A percentile compares a stretch with the other conserved stretches of the same genome.
Evolutionary conservation across 2,113 vertebrate genomes (phyloP).

Genomic region (Dolichotis patagonum): DNA sequence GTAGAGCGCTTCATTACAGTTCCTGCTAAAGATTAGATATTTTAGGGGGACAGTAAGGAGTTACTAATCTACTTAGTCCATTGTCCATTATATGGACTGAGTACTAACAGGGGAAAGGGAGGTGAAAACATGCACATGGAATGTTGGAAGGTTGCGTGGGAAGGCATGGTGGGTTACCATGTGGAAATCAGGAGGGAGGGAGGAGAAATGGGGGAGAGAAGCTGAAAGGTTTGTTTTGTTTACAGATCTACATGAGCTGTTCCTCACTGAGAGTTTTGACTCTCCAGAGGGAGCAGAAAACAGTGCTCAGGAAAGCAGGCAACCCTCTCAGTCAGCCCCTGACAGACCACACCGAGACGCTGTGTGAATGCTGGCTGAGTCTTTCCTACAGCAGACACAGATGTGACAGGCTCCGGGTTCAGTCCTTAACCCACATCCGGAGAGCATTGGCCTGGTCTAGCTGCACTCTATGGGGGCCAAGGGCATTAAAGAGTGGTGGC

Average conservation of each 20-base stretch:
- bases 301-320: neutral
- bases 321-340: no score
- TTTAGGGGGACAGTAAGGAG: neutral
- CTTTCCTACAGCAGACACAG: neutral
- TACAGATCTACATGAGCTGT: neutral
- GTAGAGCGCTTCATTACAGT: neutral
- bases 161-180: neutral
- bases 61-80: neutral
- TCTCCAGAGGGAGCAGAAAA: neutral
- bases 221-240: neutral
- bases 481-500: neutral
- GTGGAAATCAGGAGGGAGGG: neutral
- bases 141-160: neutral
- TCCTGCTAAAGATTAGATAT: neutral
- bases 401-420: neutral
- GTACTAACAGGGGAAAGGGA: neutral
- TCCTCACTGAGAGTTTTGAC: neutral
- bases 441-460: neutral
- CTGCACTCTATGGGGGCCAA: neutral
- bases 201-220: neutral
- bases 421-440: neutral
- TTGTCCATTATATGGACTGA: neutral
- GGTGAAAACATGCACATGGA: neutral
- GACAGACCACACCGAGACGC: neutral
- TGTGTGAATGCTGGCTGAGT: neutral